Evolutionary conservation across 2,888 invertebrate genomes (phyloP), one percentile per base, ranked within the genome.

Genomic region (Drosophila mulleri): DNA sequence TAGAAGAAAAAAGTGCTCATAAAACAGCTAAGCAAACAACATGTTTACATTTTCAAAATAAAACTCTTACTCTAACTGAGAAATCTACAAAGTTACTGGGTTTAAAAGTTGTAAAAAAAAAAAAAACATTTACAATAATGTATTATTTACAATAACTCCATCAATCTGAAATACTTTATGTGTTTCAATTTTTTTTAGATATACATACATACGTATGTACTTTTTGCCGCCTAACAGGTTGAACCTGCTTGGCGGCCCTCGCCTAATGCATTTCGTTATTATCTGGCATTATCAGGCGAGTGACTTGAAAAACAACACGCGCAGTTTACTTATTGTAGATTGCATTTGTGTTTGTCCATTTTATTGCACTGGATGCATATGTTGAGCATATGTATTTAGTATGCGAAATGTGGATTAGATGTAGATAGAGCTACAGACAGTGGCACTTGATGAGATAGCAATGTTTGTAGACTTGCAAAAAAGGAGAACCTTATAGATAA

Each of bases 231-330:
- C n/a, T 6, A 23, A 29, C 39, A 26, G 16, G 14, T 32, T n/a
- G 12, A 54, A 37, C 62, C 32, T 23, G 68, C 56, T 75, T 45
- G 9, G 2, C 44, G 32, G 11, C 44, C 64, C 54, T 54, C 48
- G 60, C 41, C 32, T 5, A 5, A 23, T 48, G 47, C 52, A 71
- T 61, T 26, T 6, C 35, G 8, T 57, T 65, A 59, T 52, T 72
- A 62, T 75, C 57, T 63, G 52, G 20, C 20, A 52, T 74, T 77
- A 77, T 77, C 75, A 65, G 48, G 5, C 26, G 14, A 41, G 16
- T 12, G 5, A 44, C 60, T 50, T 2, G 16, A 59, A 60, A 63
- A 78, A 73, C 50, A 77, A 74, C 62, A 68, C 35, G 47, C 14
- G 39, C 39, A 12, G 18, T 12, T 1, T 20, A 26, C 26, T 6